Evolutionary conservation across 1,140 invertebrate species (phyloP), one percentile per base, ranked within the genome.

Genomic region (Drosophila nikananu): DNA sequence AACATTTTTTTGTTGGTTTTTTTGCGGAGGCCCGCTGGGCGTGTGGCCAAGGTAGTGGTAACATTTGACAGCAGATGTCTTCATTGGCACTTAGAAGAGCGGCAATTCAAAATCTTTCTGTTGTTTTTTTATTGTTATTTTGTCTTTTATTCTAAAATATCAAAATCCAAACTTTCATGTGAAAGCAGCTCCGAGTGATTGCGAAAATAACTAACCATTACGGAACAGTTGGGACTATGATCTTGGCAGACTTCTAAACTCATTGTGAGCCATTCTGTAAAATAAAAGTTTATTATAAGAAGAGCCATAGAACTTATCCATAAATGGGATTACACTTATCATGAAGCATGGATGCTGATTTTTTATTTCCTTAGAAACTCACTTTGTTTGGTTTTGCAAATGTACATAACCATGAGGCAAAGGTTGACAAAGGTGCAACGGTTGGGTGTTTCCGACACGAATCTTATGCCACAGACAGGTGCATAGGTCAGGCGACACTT

Each of bases 21-120:
- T 27, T 59, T 21, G 52, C 12, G 58, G 44, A 32, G 39, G 46
- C 32, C 57, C 42, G 64, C 65, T 70, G 64, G 37, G 64, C 32
- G 49, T 15, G 23, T 49, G 27, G 25, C 15, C 23, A 49, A 49
- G 54, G 42, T 52, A 39, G 64, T 55, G 32, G 23, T 68, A 17
- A 25, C 48, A 39, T 42, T 30, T 68, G 67, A 68, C 67, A 68
- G 13, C 5, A 32, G 27, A 83, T 48, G 58, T 48, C 67, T 83
- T 25, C 21, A 68, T 82, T 68, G 37, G 9, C n/a, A 32, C 19
- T 32, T 10, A 9, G 42, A 19, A 19, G 25, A 35, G 21, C 25
- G 19, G 10, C 5, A 2, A n/a, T 23, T n/a, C 10, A 19, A 51
- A n/a, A n/a, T 27, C 5, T 27, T 5, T 19, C 2, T 4, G 8